Evolutionary conservation across 2,888 invertebrate genomes (phyloP).

Genomic region (Drosophila recens): DNA sequence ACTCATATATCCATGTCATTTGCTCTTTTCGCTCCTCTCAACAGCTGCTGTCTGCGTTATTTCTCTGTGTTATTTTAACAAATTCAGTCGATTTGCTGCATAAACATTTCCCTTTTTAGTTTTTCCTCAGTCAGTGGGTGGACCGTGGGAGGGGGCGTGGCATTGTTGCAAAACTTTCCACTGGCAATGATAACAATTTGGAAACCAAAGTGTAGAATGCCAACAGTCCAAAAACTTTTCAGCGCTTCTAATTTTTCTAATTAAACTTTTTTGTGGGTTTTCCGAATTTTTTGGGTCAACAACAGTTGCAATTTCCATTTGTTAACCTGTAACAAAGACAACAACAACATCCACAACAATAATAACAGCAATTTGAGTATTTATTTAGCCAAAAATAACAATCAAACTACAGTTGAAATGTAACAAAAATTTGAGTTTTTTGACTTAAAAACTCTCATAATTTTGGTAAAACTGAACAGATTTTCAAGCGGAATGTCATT

Average conservation of each 20-base stretch:
- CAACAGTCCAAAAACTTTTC: constrained; percentile 25
- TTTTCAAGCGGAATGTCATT: too few relatives aligned
- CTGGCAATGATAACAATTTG: constrained; percentile 59
- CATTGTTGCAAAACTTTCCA: constrained; percentile 40
- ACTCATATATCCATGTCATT: constrained; percentile 34
- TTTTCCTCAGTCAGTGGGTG: constrained; percentile 1
- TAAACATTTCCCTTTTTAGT: constrained; percentile 66
- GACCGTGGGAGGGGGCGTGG: constrained; percentile 10
- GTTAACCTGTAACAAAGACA: constrained; percentile 18
- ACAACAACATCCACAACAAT: constrained; percentile 9
- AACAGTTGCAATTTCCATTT: constrained; percentile 28
- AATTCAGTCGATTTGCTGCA: constrained; percentile 84
- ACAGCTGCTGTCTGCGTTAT: constrained; percentile 36
- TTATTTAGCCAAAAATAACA: constrained; percentile 65
- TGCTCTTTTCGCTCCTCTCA: constrained; percentile 5
- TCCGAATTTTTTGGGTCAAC: constrained; percentile 19
- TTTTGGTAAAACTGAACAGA: too few relatives aligned
- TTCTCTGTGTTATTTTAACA: constrained; percentile 78
- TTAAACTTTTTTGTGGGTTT: constrained; percentile 67
- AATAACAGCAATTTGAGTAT: constrained; percentile 48
- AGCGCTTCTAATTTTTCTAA: constrained; percentile 62
- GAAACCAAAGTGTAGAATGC: constrained; percentile 8
- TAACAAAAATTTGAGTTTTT: too few relatives aligned
- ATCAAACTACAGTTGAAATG: not conserved
- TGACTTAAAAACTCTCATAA: too few relatives aligned